phyloP scores from a whole-genome alignment of 2,888 invertebrate species.

The Leptogaster cylindrica region DNA sequence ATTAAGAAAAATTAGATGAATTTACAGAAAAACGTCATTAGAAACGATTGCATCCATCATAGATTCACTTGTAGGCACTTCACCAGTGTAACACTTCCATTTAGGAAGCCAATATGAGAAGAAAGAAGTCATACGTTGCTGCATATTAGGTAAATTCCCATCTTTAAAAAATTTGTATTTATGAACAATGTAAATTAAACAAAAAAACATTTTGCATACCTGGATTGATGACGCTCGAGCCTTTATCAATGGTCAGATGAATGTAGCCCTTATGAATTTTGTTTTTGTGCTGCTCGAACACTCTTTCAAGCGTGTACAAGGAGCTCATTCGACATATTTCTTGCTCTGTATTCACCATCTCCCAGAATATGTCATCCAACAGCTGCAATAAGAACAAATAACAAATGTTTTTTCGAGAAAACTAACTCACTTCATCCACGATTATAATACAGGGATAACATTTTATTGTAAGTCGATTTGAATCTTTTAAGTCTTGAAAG shows the following conservation, averaged over 20 bases:
- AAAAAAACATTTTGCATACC: conserved; percentile 47
- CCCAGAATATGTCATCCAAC: conserved; percentile 60
- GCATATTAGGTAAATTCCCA: conserved; percentile 62
- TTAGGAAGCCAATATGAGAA: conserved; percentile 63
- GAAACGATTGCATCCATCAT: background rate
- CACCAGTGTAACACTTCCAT: conserved; percentile 63
- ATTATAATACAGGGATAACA: conserved; percentile 57
- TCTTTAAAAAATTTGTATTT: conserved; percentile 48
- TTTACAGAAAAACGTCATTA: background rate
- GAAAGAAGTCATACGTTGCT: conserved; percentile 62
- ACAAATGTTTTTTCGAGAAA: background rate
- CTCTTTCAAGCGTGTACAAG: conserved; percentile 55
- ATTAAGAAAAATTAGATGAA: background rate
- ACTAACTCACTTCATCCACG: conserved; percentile 56
- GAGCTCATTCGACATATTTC: conserved; percentile 59
- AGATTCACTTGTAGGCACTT: conserved; percentile 59
- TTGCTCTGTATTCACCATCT: conserved; percentile 57
- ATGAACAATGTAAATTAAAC: conserved; percentile 20
- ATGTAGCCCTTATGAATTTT: conserved; percentile 56
- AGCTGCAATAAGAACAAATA: conserved; percentile 50
- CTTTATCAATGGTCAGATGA: conserved; percentile 51
- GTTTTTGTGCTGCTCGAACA: conserved; percentile 53
- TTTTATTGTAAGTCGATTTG: conserved; percentile 8
- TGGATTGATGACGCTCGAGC: conserved; percentile 58
- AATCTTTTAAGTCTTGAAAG: conserved; percentile 41